A percentile compares a stretch with the other conserved stretches of the same genome.
Evolutionary conservation across 2,888 invertebrate species (phyloP).

Genomic region (Lithophane socia): DNA sequence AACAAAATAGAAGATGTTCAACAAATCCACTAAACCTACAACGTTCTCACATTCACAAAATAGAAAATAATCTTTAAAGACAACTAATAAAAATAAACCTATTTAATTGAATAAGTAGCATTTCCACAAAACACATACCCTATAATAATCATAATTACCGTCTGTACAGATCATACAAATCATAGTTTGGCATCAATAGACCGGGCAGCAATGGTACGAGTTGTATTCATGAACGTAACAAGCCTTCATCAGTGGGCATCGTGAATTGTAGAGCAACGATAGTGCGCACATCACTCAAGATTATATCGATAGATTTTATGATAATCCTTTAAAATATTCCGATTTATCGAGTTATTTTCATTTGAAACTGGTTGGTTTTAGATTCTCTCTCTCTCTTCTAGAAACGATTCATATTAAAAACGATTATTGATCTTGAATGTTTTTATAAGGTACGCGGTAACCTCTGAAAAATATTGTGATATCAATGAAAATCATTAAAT

Average conservation of each 20-base stretch:
- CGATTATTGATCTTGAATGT: background rate
- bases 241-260: conserved; percentile 9
- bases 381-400: background rate
- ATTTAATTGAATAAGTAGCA: too few relatives aligned
- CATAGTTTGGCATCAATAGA: conserved; percentile 8
- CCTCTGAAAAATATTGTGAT: background rate
- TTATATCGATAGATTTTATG: conserved; percentile 37
- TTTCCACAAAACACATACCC: too few relatives aligned
- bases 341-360: too few relatives aligned
- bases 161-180: conserved; percentile 2
- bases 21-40: too few relatives aligned
- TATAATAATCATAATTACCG: background rate
- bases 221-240: conserved; percentile 22
- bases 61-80: too few relatives aligned
- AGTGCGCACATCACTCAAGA: background rate
- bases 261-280: background rate
- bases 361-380: background rate
- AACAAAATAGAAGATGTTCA: too few relatives aligned
- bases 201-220: background rate
- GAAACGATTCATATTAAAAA: background rate
- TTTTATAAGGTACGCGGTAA: background rate
- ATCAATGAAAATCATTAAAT: background rate
- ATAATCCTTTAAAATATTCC: background rate
- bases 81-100: too few relatives aligned
- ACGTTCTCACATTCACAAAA: too few relatives aligned